phyloP scores from a whole-genome alignment of 2,113 vertebrate species.

The Spermophilus dauricus region DNA sequence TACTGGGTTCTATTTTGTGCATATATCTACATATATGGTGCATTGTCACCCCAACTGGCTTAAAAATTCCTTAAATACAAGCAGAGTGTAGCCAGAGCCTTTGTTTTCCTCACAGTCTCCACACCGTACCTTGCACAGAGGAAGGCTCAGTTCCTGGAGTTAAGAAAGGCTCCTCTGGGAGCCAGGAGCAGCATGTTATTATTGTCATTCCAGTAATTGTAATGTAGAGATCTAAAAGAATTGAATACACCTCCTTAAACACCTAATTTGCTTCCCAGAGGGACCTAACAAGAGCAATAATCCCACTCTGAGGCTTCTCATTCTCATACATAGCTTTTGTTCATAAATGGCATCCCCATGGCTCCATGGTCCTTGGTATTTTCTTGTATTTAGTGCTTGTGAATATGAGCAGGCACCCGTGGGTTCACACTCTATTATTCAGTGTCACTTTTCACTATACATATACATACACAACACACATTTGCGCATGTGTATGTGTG shows the following conservation, averaged over 20 bases:
- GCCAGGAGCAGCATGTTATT: constrained; percentile 39
- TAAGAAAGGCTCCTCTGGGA: constrained; percentile 25
- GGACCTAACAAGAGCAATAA: constrained; percentile 29
- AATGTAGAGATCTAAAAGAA: constrained; percentile 41
- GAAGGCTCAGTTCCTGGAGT: not conserved
- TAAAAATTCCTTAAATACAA: not conserved
- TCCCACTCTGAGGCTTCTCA: constrained; percentile 15
- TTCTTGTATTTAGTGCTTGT: constrained; percentile 39
- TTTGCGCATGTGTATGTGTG: not conserved
- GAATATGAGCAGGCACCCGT: constrained; percentile 31
- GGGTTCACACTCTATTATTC: constrained; percentile 70
- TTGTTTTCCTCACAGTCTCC: not conserved
- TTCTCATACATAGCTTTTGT: constrained; percentile 65
- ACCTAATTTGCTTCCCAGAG: constrained; percentile 69
- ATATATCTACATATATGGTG: not conserved
- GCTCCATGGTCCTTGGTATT: not conserved
- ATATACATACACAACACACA: too few relatives aligned
- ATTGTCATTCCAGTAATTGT: constrained; percentile 8
- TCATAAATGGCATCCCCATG: constrained; percentile 36
- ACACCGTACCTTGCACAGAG: not conserved
- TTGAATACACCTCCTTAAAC: constrained; percentile 18
- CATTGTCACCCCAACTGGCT: not conserved
- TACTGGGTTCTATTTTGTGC: not conserved
- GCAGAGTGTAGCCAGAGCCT: not conserved
- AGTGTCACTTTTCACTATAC: constrained; percentile 42